These are phyloP conservation scores for Herpetotheres cachinnans DNA, from an alignment of 2,113 vertebrate species.

Conservation along the genomic window DNA sequence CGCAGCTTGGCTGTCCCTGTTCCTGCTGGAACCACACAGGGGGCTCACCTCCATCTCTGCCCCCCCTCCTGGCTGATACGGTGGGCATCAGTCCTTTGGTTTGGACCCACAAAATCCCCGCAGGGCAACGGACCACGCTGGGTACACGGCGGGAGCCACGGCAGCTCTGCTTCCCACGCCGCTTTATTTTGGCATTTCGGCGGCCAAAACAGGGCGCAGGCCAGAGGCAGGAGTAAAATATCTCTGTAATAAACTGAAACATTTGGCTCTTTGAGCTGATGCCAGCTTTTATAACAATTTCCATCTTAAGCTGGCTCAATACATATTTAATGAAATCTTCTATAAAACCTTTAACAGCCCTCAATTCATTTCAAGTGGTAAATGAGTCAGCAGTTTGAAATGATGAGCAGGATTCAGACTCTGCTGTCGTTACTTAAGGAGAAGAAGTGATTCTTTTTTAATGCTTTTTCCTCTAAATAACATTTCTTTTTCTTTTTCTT, in stretches of 20 bases:
- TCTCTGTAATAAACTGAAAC: slow-evolving; percentile 68
- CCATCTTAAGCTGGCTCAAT: slow-evolving; percentile 76
- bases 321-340: slow-evolving; percentile 84
- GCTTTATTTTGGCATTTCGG: not conserved
- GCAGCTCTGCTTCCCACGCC: not conserved
- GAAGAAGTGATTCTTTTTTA: slow-evolving; percentile 62
- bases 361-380: slow-evolving; percentile 80
- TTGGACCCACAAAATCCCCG: not conserved
- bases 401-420: slow-evolving; percentile 67
- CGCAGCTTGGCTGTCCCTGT: not conserved
- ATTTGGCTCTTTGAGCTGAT: slow-evolving; percentile 69
- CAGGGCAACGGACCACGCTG: not conserved
- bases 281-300: slow-evolving; percentile 83
- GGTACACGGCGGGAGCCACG: not conserved
- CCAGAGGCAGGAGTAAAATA: slow-evolving; percentile 56
- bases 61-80: accelerated
- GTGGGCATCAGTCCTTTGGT: not conserved
- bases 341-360: slow-evolving; percentile 79
- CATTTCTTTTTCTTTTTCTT: not conserved
- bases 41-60: not conserved
- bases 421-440: slow-evolving; percentile 59
- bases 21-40: not conserved
- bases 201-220: not conserved
- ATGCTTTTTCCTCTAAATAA: slow-evolving; percentile 45
- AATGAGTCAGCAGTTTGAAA: slow-evolving; percentile 77